Conservation (phyloP, 2,797 vertebrate species). For the Macroramphosus scolopax region DNA sequence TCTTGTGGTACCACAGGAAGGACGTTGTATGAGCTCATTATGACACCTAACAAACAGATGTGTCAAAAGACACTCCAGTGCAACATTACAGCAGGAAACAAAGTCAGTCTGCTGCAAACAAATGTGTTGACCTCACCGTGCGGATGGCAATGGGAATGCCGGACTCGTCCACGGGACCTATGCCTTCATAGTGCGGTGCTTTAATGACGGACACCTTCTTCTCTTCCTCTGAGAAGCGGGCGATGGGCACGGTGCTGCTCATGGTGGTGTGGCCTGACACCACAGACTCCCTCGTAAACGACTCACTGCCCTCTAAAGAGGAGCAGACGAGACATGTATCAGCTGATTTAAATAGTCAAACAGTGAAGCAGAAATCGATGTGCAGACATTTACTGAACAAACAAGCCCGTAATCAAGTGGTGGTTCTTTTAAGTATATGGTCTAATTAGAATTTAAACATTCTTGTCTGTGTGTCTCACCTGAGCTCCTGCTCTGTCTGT, state of each 20-base stretch:
- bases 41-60: constrained; percentile 33
- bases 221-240: constrained; percentile 92
- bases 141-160: constrained; percentile 98
- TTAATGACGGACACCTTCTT: constrained; percentile 93
- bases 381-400: background rate
- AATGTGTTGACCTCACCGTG: constrained; percentile 83
- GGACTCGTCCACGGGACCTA: constrained; percentile 95
- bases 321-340: background rate
- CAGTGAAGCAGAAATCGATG: background rate
- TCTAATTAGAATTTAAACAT: no score
- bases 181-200: constrained; percentile 96
- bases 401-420: background rate
- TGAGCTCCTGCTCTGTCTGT: constrained; percentile 84
- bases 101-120: background rate
- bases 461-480: constrained; percentile 80
- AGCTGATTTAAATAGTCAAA: background rate
- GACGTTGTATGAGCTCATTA: constrained; percentile 29
- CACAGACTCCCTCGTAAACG: constrained; percentile 82
- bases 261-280: constrained; percentile 75
- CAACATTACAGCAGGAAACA: constrained; percentile 38
- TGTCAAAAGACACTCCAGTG: constrained; percentile 60
- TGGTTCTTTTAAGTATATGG: background rate
- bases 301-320: constrained; percentile 83
- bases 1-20: constrained; percentile 11
- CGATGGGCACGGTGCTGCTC: constrained; percentile 87